These are phyloP conservation scores for Brassicogethes aeneus DNA, from an alignment of 2,888 invertebrate species.

Conservation along the genomic window DNA sequence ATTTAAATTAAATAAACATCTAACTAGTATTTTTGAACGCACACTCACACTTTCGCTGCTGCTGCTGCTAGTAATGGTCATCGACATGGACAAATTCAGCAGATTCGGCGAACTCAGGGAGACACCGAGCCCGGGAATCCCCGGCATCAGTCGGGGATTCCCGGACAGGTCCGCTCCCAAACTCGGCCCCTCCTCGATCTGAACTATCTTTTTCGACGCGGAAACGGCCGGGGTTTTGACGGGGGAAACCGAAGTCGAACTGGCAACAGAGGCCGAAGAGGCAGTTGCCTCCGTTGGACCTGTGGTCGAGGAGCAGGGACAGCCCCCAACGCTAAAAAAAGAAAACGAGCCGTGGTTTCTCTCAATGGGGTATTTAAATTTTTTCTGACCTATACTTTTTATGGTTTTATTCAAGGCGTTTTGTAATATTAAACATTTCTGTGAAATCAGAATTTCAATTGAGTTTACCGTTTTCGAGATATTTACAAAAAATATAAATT, in stretches of 20 bases:
- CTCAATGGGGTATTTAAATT: no score
- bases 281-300: neutral
- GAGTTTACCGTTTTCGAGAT: no score
- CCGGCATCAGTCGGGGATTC: slow-evolving; percentile 26
- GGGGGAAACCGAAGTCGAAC: slow-evolving; percentile 25
- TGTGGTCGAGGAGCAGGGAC: neutral
- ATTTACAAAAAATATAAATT: no score
- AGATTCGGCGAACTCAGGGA: slow-evolving; percentile 40
- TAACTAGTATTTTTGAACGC: neutral
- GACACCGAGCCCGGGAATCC: slow-evolving; percentile 32
- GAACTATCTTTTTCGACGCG: no score
- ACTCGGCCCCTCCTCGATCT: slow-evolving; percentile 16
- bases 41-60: slow-evolving; percentile 33
- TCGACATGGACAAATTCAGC: slow-evolving; percentile 33
- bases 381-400: no score
- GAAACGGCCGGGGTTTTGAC: slow-evolving; percentile 24
- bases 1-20: slow-evolving; percentile 6
- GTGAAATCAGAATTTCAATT: no score
- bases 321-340: no score
- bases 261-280: no score
- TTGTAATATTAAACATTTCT: no score
- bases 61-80: slow-evolving; percentile 40
- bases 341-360: no score
- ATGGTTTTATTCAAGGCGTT: no score
- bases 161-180: slow-evolving; percentile 18